Conservation (phyloP, 2,888 invertebrate species). For the Cremastobaeus sp. region DNA sequence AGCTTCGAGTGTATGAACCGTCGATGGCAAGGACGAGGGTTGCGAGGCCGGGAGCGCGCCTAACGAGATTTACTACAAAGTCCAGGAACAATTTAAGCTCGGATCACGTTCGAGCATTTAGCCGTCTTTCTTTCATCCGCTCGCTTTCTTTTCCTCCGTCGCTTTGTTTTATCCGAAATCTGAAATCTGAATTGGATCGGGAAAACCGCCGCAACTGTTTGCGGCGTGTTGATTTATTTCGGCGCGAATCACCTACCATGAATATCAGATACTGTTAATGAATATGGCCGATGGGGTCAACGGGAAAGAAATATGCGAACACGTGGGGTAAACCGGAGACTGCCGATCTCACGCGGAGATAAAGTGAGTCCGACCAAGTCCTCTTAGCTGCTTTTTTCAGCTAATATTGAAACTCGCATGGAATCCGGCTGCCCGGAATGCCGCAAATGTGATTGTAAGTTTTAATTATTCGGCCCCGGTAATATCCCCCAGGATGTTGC, state of each 20-base stretch:
- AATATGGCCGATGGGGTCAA: slow-evolving; percentile 66
- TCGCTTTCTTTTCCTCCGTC: slow-evolving; percentile 9
- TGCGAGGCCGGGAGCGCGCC: slow-evolving; percentile 27
- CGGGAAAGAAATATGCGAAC: slow-evolving; percentile 61
- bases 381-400: slow-evolving; percentile 18
- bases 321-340: slow-evolving; percentile 33
- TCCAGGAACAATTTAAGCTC: slow-evolving; percentile 71
- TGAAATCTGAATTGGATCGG: slow-evolving; percentile 51
- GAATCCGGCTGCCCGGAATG: no score
- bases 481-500: neutral
- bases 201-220: slow-evolving; percentile 52
- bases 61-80: slow-evolving; percentile 64
- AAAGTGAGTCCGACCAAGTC: slow-evolving; percentile 14
- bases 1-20: slow-evolving; percentile 63
- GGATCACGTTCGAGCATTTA: slow-evolving; percentile 72
- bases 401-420: slow-evolving; percentile 22
- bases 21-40: slow-evolving; percentile 39
- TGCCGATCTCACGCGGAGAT: slow-evolving; percentile 28
- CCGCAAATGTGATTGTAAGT: no score
- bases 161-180: slow-evolving; percentile 16
- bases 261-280: slow-evolving; percentile 77
- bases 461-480: no score
- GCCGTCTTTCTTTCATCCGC: slow-evolving; percentile 41
- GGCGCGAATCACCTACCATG: slow-evolving; percentile 75
- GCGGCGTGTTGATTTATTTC: slow-evolving; percentile 72